phyloP scores from a whole-genome alignment of 2,113 vertebrate species.

The Benitochromis conjunctus region DNA sequence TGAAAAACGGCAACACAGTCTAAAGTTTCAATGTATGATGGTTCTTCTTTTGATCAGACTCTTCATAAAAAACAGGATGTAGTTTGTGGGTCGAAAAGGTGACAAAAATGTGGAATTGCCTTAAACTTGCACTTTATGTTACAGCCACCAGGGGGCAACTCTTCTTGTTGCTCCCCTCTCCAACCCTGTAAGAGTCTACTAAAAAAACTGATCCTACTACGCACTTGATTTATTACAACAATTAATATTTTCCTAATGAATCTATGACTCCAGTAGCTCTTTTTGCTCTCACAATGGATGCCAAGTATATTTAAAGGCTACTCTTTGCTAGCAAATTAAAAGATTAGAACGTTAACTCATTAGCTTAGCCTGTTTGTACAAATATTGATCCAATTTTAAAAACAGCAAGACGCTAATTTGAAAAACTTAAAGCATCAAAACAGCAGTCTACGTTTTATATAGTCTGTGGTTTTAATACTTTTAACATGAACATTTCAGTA shows the following conservation, averaged over 20 bases:
- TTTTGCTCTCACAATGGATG: neutral
- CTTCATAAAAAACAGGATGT: neutral
- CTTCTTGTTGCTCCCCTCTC: too few relatives aligned
- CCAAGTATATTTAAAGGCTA: neutral
- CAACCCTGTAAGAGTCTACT: neutral
- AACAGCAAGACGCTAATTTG: neutral
- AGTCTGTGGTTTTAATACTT: neutral
- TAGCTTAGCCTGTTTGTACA: neutral
- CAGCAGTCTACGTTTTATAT: neutral
- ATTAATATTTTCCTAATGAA: neutral
- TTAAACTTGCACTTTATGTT: neutral
- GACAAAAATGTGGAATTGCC: neutral
- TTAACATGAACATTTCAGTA: neutral
- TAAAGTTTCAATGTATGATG: too few relatives aligned
- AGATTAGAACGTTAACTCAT: too few relatives aligned
- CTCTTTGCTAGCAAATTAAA: neutral
- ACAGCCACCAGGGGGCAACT: neutral
- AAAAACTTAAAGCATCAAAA: neutral
- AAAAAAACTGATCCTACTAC: fast-evolving
- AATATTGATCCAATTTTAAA: neutral
- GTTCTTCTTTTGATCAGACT: neutral
- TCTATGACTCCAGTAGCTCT: neutral
- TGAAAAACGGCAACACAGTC: too few relatives aligned
- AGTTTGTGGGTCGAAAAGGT: neutral
- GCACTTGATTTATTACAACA: neutral